These are phyloP conservation scores for Emydura subglobosa DNA, from an alignment of 2,113 vertebrate genomes.

Conservation along the genomic window DNA sequence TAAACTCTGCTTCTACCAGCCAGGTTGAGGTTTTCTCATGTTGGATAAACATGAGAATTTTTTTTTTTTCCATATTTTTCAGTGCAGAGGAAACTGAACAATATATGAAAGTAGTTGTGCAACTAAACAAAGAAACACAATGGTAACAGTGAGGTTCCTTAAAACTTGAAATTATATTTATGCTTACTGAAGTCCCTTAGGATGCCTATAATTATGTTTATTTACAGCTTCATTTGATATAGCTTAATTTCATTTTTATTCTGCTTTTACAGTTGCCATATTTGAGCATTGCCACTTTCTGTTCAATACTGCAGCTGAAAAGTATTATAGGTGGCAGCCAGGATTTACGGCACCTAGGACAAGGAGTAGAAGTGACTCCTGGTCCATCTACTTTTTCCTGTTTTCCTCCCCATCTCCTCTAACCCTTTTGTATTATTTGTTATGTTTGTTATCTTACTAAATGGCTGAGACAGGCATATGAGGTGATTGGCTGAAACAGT, in stretches of 20 bases:
- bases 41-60: neutral
- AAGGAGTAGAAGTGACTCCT: neutral
- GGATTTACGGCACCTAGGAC: neutral
- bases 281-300: neutral
- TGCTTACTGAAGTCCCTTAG: neutral
- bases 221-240: neutral
- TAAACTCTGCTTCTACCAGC: neutral
- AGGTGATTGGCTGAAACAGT: slow-evolving; percentile 30
- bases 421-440: neutral
- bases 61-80: neutral
- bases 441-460: slow-evolving; percentile 37
- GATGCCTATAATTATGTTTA: neutral
- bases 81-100: neutral
- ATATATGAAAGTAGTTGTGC: neutral
- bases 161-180: neutral
- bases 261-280: neutral
- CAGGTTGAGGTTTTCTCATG: neutral
- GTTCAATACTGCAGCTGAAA: neutral
- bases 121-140: neutral
- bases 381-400: too few relatives aligned
- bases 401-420: neutral
- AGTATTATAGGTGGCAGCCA: neutral
- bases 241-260: slow-evolving; percentile 2
- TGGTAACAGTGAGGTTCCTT: neutral
- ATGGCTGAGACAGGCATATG: slow-evolving; percentile 8